Evolutionary conservation across 1,140 invertebrate species (phyloP).

Genomic region (Leptinotarsa defecta): DNA sequence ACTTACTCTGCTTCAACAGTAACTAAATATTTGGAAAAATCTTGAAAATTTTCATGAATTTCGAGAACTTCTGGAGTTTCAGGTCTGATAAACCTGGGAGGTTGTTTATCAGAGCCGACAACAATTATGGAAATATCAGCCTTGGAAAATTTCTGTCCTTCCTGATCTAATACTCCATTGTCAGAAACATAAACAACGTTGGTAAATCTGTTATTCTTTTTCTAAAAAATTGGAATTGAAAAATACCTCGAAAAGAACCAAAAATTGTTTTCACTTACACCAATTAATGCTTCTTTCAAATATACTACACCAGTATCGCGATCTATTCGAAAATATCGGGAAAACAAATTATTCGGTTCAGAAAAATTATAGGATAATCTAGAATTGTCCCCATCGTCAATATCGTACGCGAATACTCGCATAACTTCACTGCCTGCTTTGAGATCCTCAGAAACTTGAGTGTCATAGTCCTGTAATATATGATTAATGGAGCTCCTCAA

Average conservation of each 20-base stretch:
- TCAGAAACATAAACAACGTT: constrained; percentile 67
- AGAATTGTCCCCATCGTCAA: constrained; percentile 85
- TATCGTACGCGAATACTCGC: constrained; percentile 86
- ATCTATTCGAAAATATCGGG: constrained; percentile 78
- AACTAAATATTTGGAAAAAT: constrained; percentile 70
- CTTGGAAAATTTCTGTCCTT: constrained; percentile 61
- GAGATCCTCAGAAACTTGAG: constrained; percentile 77
- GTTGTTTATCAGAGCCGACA: constrained; percentile 85
- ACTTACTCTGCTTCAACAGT: constrained; percentile 72
- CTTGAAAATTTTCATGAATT: constrained; percentile 73
- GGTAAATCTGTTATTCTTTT: constrained; percentile 63
- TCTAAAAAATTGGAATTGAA: constrained; percentile 53
- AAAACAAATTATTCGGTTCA: constrained; percentile 57
- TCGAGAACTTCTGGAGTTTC: constrained; percentile 64
- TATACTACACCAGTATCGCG: constrained; percentile 77
- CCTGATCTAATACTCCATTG: constrained; percentile 60
- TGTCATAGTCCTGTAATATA: constrained; percentile 68
- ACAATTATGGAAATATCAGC: constrained; percentile 82
- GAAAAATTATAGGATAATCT: constrained; percentile 64
- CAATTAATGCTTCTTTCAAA: constrained; percentile 64
- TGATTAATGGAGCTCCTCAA: background rate
- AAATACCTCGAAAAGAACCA: background rate
- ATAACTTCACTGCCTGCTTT: constrained; percentile 73
- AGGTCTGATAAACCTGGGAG: constrained; percentile 71
- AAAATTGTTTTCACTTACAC: constrained; percentile 22